Evolutionary conservation across 2,888 invertebrate species (phyloP).

Genomic region (Acanthoscelides obtectus): DNA sequence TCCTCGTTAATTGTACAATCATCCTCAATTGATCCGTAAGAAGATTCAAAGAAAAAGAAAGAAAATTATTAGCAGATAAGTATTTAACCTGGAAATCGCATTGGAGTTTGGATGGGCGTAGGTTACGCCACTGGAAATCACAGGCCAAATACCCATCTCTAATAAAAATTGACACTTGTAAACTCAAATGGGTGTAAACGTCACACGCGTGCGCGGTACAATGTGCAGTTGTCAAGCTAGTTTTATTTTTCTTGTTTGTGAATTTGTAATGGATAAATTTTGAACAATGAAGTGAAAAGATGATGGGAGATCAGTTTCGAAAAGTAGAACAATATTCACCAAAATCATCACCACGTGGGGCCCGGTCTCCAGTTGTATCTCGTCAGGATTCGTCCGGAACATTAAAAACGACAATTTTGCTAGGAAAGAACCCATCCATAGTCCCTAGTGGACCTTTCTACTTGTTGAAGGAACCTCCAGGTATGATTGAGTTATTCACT

Average conservation of each 20-base stretch:
- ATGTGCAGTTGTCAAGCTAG: not conserved
- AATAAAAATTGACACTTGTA: not conserved
- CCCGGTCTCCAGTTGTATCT: conserved; percentile 91
- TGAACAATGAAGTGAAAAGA: conserved; percentile 58
- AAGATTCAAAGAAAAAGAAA: no score
- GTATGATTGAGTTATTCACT: conserved; percentile 45
- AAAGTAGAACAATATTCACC: conserved; percentile 93
- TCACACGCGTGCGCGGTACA: not conserved
- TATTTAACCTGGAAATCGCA: no score
- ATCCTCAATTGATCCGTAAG: no score
- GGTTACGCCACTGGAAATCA: no score
- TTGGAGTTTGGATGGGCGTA: no score
- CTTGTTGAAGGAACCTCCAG: conserved; percentile 94
- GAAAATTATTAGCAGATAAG: no score
- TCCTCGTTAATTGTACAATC: no score
- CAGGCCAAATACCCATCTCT: not conserved
- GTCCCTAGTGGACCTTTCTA: conserved; percentile 98
- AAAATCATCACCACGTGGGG: conserved; percentile 90
- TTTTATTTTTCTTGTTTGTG: not conserved
- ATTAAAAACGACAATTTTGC: conserved; percentile 93
- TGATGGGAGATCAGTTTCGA: conserved; percentile 90
- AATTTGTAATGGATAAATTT: not conserved
- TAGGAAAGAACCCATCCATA: conserved; percentile 95
- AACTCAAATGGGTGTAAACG: not conserved
- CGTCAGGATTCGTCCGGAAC: conserved; percentile 97